Conservation (phyloP, 1,140 invertebrate species). For the Nasonia vitripennis region DNA sequence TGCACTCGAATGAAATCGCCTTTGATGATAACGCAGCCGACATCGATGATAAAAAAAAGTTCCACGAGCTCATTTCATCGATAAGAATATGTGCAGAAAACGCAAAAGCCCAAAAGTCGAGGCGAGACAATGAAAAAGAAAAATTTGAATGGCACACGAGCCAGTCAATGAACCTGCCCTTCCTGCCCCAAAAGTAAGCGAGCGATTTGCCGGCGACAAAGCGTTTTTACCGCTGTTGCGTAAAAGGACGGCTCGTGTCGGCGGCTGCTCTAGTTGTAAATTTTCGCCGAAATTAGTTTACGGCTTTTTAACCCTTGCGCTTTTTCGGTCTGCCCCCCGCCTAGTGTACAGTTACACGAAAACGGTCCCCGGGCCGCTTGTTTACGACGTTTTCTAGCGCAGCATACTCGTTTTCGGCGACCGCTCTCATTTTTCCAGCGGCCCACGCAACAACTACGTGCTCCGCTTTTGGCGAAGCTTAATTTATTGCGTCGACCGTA, state of each 20-base stretch:
- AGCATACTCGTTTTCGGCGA: not conserved
- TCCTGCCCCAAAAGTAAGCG: not conserved
- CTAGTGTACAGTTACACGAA: conserved; percentile 58
- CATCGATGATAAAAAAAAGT: too few relatives aligned
- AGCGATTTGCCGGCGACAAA: conserved; percentile 35
- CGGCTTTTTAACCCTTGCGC: conserved; percentile 61
- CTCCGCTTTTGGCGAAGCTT: conserved; percentile 55
- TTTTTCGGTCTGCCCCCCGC: conserved; percentile 45
- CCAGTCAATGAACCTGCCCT: conserved; percentile 29
- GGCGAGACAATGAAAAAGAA: not conserved
- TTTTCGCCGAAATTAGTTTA: conserved; percentile 63
- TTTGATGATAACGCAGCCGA: too few relatives aligned
- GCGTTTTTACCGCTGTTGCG: conserved; percentile 58
- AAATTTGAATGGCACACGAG: not conserved
- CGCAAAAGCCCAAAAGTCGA: not conserved
- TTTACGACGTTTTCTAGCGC: conserved; percentile 56
- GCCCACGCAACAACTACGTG: not conserved
- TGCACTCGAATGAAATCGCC: too few relatives aligned
- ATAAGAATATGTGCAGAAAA: too few relatives aligned
- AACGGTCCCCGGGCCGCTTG: conserved; percentile 55
- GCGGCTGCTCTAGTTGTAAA: conserved; percentile 63
- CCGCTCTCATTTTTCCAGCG: conserved; percentile 49
- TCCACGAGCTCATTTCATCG: too few relatives aligned
- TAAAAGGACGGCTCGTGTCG: conserved; percentile 50
- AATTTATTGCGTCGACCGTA: conserved; percentile 66